Evolutionary conservation across 2,797 vertebrate species (phyloP), one percentile per base, ranked within the genome.

Genomic region (Lutjanus campechanus): DNA sequence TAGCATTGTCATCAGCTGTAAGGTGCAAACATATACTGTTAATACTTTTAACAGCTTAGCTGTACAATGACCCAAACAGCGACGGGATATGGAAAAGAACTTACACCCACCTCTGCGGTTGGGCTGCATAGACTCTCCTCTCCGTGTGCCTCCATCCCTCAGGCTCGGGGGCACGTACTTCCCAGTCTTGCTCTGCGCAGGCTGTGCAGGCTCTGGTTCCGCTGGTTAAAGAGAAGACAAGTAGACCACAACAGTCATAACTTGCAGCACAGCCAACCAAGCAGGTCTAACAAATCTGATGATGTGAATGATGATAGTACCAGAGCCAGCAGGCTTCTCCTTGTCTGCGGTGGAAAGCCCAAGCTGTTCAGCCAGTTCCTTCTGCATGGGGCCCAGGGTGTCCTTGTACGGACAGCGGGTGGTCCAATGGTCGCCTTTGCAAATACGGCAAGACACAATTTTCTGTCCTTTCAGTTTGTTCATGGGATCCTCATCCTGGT

Each of bases 401-500:
- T 99, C 98, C 91, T 99, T 99, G 93, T 99, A 99, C 0, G 98
- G 98, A 76, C 98, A 99, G 73, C 97, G 97, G 12, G 98, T 99
- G 78, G 98, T 99, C 98, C 98, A 99, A 82, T 99, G 98, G 94
- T 99, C 98, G 0, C 98, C 98, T 88, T 99, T 99, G 91, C 98
- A 99, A 89, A 99, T 99, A 61, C 98, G 96, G 82, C 98, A 99
- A 0, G 97, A 98, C 51, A 99, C 98, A 0, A 99, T 99, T 91
- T 99, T 99, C 95, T 99, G 97, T 43, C 98, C 97, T 94, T 98
- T 99, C 62, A 99, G 92, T 85, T 99, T 99, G 93, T 97, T 98
- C 97, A 99, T 99, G 0, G 98, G 97, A 86, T 99, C 98, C 69
- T 99, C 98, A 87, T 99, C 98, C 80, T 95, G 95, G 91, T 99